Evolutionary conservation across 2,113 vertebrate genomes (phyloP).

Genomic region (Pedetes capensis): DNA sequence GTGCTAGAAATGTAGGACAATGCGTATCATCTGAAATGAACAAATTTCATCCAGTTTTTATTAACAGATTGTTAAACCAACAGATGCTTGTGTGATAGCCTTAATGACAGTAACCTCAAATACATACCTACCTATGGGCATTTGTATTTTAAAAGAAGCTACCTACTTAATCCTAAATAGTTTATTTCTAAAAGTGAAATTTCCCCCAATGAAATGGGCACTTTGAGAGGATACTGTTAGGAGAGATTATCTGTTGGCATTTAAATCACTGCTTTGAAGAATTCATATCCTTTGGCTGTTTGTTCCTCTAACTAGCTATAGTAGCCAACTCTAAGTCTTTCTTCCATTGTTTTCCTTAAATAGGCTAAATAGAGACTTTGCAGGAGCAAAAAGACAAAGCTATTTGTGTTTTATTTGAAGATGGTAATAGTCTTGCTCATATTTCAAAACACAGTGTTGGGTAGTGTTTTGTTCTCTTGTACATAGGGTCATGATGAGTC

Average conservation of each 20-base stretch:
- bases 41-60: background rate
- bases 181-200: background rate
- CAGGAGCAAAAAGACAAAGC: background rate
- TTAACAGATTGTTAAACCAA: background rate
- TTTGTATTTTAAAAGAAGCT: conserved; percentile 6
- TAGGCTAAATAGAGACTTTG: background rate
- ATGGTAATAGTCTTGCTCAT: background rate
- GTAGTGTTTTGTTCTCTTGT: too few species aligned
- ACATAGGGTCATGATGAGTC: too few species aligned
- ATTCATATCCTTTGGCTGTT: background rate
- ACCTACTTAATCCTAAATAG: background rate
- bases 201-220: background rate
- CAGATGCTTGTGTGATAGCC: background rate
- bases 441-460: too few species aligned
- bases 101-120: background rate
- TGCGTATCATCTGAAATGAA: background rate
- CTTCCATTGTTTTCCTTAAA: background rate
- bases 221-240: background rate
- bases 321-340: background rate
- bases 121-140: background rate
- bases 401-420: background rate
- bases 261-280: background rate
- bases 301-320: background rate
- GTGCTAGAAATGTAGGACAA: background rate
- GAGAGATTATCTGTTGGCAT: background rate